Evolutionary conservation across 2,888 invertebrate species (phyloP), one percentile per base, ranked within the genome.

Genomic region (Mimumesa dahlbomi): DNA sequence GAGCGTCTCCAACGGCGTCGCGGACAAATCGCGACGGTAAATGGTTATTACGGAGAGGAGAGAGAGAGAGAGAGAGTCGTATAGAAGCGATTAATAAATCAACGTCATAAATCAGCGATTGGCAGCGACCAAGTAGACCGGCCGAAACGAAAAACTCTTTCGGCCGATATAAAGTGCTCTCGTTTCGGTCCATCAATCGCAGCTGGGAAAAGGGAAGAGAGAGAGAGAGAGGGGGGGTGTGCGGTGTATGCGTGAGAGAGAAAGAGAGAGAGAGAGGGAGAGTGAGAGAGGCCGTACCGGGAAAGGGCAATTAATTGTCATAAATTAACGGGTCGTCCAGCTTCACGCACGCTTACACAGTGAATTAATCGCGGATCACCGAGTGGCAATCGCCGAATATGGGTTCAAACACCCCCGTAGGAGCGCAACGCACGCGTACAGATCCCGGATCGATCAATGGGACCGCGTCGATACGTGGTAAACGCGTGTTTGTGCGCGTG

Each of bases 311-410:
- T 75, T 74, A 75, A 72, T 65, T 48, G 59, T 46, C 63, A 52
- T 36, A 25, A 71, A 49, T 69, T 69, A 63, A 56, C 71, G 49
- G 56, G 25, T 19, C 38, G 54, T 48, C 43, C 45, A 16, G 50
- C 52, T 72, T 52, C 54, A 36, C 59, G 49, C 58, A 49, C 54
- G 62, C 58, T 71, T 63, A 63, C 73, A 34, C 58, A 54, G 54
- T 63, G 61, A 71, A 73, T 73, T 73, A 73, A 73, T 73, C 59
- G 67, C 52, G 69, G 68, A 46, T 69, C 63, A 45, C 34, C 56
- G 59, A 63, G 49, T 57, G 59, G 52, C 52, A 52, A 56, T 63
- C 59, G 49, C 50, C 40, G 70, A 66, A 62, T 66, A 66, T 48
- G 63, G 53, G 56, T 45, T 53, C 53, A 31, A 40, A 31, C 36